These are phyloP conservation scores for Galeopterus variegatus DNA, from an alignment of 2,113 vertebrate genomes.

Conservation along the genomic window DNA sequence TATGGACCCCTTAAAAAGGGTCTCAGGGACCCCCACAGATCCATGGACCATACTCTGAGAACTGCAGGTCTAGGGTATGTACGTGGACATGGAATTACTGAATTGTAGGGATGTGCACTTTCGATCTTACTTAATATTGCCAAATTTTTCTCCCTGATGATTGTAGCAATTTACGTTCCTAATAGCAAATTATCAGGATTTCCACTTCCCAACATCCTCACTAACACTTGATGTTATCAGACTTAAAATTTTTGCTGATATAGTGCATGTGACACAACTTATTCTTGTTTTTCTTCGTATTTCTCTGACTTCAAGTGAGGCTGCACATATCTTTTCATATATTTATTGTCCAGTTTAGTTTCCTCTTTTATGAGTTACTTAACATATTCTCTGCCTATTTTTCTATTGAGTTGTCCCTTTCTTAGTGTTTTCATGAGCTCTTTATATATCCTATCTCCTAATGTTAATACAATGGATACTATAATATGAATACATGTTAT, in stretches of 20 bases:
- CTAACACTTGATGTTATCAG: not conserved
- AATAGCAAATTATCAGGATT: not conserved
- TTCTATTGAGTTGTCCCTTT: too few relatives aligned
- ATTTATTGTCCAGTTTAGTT: too few relatives aligned
- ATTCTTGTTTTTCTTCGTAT: not conserved
- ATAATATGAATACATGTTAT: not conserved
- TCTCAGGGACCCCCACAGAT: too few relatives aligned
- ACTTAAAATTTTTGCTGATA: not conserved
- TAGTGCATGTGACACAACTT: not conserved
- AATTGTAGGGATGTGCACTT: not conserved
- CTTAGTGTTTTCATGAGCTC: too few relatives aligned
- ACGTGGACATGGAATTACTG: not conserved
- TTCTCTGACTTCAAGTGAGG: too few relatives aligned
- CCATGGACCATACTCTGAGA: too few relatives aligned
- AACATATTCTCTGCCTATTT: too few relatives aligned
- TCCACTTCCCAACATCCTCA: not conserved
- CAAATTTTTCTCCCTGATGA: not conserved
- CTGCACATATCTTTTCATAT: too few relatives aligned
- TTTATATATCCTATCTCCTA: too few relatives aligned
- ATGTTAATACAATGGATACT: not conserved
- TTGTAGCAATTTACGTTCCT: not conserved
- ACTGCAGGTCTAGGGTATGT: not conserved
- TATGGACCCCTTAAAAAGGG: too few relatives aligned
- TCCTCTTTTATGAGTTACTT: too few relatives aligned
- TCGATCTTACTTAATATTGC: not conserved